Conservation (phyloP, 2,888 invertebrate genomes). For the Zhuqinia jingwanae region DNA sequence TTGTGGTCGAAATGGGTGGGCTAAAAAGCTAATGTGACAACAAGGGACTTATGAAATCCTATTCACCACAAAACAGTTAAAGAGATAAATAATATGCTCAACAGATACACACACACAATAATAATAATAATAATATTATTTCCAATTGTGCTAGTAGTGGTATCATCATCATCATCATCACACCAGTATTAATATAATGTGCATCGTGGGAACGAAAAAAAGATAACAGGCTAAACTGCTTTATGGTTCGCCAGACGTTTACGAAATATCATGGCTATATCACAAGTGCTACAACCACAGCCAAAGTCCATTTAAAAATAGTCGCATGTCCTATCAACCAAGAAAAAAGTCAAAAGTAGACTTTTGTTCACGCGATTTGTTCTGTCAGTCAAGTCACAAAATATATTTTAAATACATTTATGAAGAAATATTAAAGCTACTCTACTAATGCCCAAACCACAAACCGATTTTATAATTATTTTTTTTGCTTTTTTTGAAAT, state of each 20-base stretch:
- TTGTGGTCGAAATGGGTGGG: slow-evolving; percentile 68
- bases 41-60: slow-evolving; percentile 54
- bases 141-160: slow-evolving; percentile 29
- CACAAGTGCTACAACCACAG: too few species aligned
- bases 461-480: background rate
- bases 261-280: too few species aligned
- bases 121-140: too few species aligned
- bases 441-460: slow-evolving; percentile 11
- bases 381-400: slow-evolving; percentile 5
- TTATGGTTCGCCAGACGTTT: too few species aligned
- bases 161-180: slow-evolving; percentile 29
- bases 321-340: background rate
- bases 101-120: too few species aligned
- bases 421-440: too few species aligned
- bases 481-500: background rate
- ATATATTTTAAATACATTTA: too few species aligned
- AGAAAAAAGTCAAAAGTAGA: background rate
- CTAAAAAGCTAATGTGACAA: slow-evolving; percentile 69
- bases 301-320: too few species aligned
- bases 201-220: slow-evolving; percentile 58
- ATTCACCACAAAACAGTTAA: slow-evolving; percentile 42
- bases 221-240: background rate
- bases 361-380: slow-evolving; percentile 8
- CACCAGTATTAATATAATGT: background rate
- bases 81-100: slow-evolving; percentile 42